Evolutionary conservation across 2,113 vertebrate genomes (phyloP), one percentile per base, ranked within the genome.

Genomic region (Psephotus haematonotus): DNA sequence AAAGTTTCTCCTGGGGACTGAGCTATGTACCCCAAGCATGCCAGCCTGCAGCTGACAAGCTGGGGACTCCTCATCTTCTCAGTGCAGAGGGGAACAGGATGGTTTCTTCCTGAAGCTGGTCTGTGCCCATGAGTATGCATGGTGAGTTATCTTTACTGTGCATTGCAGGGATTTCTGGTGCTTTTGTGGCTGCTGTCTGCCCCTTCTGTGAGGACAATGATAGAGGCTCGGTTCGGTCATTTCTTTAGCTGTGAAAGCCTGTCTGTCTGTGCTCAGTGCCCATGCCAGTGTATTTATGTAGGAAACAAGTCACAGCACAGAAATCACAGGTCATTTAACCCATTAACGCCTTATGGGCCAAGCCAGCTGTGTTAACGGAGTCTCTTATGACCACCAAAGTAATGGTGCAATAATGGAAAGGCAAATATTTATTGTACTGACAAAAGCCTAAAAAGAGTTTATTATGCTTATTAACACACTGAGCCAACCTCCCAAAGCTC

Each of bases 11-110:
- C 55, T 44, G 65, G 20, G 18, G 29, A 27, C 24, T 43, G 55
- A 68, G 59, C 14, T 55, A 3, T 2, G 4, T 39, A 11, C 10
- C 20, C 19, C 0, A 3, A 65, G 29, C 17, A 10, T 2, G 1
- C 0, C 10, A 69, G 17, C 29, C 62, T 55, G 17, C 27, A 79
- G n/a, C 62, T 63, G 86, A 18, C 18, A 2, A 27, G 37, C 53
- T 76, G 35, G 53, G 39, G 72, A 18, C 17, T 82, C 18, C 29
- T 86, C 22, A 3, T 59, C 57, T 70, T 65, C 33, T 50, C 39
- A 23, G 27, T 60, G 18, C 14, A 28, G 71, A 59, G 52, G 10
- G 19, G 18, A 65, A 59, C 29, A 53, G 8, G 4, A 15, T 46
- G 20, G 23, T n/a, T 63, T 78, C n/a, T 82, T 24, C 18, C 43